phyloP scores from a whole-genome alignment of 2,888 invertebrate genomes.

The Drosophila borealis region DNA sequence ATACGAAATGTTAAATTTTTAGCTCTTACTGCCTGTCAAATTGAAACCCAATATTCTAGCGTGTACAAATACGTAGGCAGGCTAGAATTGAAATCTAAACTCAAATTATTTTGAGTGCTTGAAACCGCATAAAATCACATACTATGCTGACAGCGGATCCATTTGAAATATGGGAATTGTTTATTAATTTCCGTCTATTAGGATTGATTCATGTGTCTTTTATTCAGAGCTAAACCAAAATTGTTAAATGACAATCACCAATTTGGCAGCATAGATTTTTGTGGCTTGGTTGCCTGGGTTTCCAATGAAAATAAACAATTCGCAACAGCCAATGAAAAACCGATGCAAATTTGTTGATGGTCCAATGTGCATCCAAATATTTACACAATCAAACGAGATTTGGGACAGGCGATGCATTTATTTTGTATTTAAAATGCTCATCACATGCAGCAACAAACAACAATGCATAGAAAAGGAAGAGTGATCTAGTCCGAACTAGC shows the following conservation, averaged over 20 bases:
- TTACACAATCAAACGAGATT: conserved; percentile 72
- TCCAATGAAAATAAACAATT: conserved; percentile 25
- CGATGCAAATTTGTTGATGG: conserved; percentile 33
- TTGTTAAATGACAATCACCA: conserved; percentile 24
- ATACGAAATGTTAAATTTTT: too few relatives aligned
- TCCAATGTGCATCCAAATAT: conserved; percentile 51
- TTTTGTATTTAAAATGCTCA: conserved; percentile 57
- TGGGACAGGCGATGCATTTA: conserved; percentile 60
- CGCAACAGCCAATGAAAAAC: conserved; percentile 20
- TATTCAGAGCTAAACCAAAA: conserved; percentile 12
- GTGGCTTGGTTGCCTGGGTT: conserved; percentile 11
- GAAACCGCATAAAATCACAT: conserved; percentile 7
- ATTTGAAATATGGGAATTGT: not conserved
- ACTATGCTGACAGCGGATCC: not conserved
- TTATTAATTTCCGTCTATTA: conserved; percentile 19
- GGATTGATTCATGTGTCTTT: conserved; percentile 3
- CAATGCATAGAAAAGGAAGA: conserved; percentile 13
- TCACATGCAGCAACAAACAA: conserved; percentile 21
- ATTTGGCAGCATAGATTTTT: conserved; percentile 24
- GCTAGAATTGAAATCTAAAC: not conserved
- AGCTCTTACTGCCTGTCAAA: too few relatives aligned
- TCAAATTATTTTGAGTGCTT: not conserved
- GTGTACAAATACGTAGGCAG: not conserved
- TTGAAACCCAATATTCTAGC: not conserved
- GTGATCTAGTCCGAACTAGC: too few relatives aligned